Percentiles rank a stretch among this genome's conserved stretches.
Evolutionary conservation across 2,797 vertebrate species (phyloP).

Genomic region (Parauchenoglanis punctatus): DNA sequence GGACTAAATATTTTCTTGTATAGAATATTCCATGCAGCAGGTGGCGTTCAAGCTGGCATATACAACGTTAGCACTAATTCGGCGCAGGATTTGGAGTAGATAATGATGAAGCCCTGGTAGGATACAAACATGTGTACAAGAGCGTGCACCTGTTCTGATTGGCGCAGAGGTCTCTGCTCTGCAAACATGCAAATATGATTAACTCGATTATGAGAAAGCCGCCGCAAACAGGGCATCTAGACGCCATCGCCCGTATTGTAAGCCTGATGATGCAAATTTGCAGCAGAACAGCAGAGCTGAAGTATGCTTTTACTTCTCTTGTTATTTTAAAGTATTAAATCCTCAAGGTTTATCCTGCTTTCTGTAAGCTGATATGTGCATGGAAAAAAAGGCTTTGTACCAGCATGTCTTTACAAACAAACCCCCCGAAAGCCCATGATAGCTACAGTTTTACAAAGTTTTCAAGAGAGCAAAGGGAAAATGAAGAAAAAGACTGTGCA

Average conservation of each 20-base stretch:
- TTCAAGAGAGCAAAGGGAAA: constrained; percentile 38
- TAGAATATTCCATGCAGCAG: constrained; percentile 46
- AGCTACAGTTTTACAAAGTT: constrained; percentile 23
- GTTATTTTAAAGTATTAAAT: constrained; percentile 4
- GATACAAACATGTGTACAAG: constrained; percentile 22
- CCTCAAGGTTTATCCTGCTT: constrained; percentile 5
- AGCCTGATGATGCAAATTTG: constrained; percentile 23
- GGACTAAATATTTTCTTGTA: constrained; percentile 37
- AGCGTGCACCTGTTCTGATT: constrained; percentile 49
- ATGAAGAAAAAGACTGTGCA: constrained; percentile 19
- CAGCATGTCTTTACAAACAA: constrained; percentile 16
- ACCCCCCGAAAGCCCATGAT: background rate
- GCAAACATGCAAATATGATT: constrained; percentile 57
- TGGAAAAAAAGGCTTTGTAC: constrained; percentile 18
- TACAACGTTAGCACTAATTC: constrained; percentile 51
- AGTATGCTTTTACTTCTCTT: background rate
- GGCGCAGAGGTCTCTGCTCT: constrained; percentile 37
- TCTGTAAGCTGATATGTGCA: constrained; percentile 24
- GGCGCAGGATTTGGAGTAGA: constrained; percentile 48
- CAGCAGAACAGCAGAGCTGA: background rate
- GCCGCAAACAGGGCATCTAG: constrained; percentile 21
- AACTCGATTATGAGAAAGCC: constrained; percentile 43
- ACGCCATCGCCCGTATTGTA: constrained; percentile 10
- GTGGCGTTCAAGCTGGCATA: constrained; percentile 44
- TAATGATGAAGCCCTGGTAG: constrained; percentile 52